phyloP scores from a whole-genome alignment of 1,140 invertebrate genomes.

The Trachelipus rathkii region DNA sequence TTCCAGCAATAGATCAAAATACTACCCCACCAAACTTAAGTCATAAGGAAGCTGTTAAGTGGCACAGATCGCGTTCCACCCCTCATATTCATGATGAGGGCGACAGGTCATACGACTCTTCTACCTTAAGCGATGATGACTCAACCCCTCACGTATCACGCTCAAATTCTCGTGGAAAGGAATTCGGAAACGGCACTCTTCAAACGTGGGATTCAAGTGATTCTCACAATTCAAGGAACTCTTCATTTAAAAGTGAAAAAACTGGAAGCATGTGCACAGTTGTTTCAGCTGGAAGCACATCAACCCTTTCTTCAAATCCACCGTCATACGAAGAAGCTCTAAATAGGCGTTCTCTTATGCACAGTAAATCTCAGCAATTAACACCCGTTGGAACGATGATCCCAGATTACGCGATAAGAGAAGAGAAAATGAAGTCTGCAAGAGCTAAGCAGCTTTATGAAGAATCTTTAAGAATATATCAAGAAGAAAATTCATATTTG shows the following conservation, averaged over 20 bases:
- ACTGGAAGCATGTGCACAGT: conserved; percentile 46
- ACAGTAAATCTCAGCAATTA: conserved; percentile 50
- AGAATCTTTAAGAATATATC: conserved; percentile 51
- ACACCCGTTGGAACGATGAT: conserved; percentile 38
- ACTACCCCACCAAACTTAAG: not conserved
- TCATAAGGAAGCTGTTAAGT: conserved; percentile 40
- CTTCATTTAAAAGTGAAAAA: conserved; percentile 42
- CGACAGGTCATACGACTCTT: conserved; percentile 53
- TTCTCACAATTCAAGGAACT: conserved; percentile 47
- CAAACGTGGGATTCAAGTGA: conserved; percentile 49
- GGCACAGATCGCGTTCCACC: conserved; percentile 49
- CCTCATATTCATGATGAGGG: conserved; percentile 51
- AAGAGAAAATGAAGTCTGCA: conserved; percentile 50
- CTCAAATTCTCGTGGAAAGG: conserved; percentile 55
- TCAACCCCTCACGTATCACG: conserved; percentile 56
- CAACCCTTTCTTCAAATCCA: conserved; percentile 42
- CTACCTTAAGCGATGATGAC: conserved; percentile 56
- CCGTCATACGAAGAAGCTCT: conserved; percentile 44
- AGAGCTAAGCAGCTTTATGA: conserved; percentile 52
- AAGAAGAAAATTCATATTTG: conserved; percentile 45
- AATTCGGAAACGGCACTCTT: conserved; percentile 45
- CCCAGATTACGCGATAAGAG: conserved; percentile 48
- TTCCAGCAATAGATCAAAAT: not conserved
- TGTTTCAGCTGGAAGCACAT: conserved; percentile 41
- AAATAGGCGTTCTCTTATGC: conserved; percentile 55